Evolutionary conservation across 2,113 vertebrate genomes (phyloP).

Genomic region (Guaruba guarouba): DNA sequence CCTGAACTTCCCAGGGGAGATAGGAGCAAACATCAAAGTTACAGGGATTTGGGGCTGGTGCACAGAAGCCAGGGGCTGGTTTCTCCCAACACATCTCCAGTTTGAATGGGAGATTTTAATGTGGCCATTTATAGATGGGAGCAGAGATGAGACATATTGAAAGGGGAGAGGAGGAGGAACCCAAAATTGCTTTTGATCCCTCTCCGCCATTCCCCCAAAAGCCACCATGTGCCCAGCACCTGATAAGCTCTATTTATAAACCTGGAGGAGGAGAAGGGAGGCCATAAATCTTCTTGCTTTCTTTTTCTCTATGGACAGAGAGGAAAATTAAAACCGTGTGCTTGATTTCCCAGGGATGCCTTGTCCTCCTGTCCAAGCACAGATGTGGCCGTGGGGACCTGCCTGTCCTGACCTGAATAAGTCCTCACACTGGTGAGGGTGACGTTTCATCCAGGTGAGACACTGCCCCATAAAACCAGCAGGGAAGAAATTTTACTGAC

Average conservation of each 20-base stretch:
- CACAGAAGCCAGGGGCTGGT: neutral
- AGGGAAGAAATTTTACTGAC: neutral
- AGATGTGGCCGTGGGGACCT: neutral
- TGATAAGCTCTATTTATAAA: constrained; percentile 77
- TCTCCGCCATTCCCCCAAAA: constrained; percentile 23
- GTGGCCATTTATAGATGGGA: constrained; percentile 68
- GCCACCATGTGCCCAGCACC: constrained; percentile 80
- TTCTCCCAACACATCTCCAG: constrained; percentile 15
- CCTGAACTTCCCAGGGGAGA: neutral
- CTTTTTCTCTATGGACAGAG: constrained; percentile 55
- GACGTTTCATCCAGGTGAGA: neutral
- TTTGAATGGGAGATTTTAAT: constrained; percentile 43
- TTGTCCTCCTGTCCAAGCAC: neutral
- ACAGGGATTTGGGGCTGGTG: neutral
- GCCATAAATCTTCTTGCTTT: constrained; percentile 79
- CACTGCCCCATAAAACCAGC: fast-evolving
- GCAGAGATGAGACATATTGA: constrained; percentile 72
- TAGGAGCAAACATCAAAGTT: constrained; percentile 21
- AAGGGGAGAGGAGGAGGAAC: constrained; percentile 69
- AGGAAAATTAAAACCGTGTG: constrained; percentile 78
- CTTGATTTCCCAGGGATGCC: neutral
- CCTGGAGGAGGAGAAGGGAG: constrained; percentile 38
- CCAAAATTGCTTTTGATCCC: constrained; percentile 75
- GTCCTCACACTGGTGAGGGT: neutral
- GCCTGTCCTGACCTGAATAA: fast-evolving